These are phyloP conservation scores for Luperina testacea DNA, from an alignment of 2,888 invertebrate genomes.

Conservation along the genomic window DNA sequence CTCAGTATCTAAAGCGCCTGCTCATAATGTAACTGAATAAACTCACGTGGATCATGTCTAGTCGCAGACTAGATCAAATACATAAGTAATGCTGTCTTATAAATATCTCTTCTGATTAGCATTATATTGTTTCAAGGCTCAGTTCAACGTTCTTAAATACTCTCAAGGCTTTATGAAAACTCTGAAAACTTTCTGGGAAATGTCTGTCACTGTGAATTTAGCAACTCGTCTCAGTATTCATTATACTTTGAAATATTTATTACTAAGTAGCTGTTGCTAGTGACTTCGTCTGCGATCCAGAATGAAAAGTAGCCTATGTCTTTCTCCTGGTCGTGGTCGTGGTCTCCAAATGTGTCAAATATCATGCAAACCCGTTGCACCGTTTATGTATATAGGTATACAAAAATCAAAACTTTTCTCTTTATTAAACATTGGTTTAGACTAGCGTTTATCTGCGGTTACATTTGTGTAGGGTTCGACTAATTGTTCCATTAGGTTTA, in stretches of 20 bases:
- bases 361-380: not conserved
- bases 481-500: not conserved
- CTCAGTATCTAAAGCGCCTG: constrained; percentile 5
- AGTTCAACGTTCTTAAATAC: constrained; percentile 25
- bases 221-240: constrained; percentile 20
- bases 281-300: not conserved
- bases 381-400: not conserved
- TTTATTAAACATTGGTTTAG: not conserved
- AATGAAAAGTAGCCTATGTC: not conserved
- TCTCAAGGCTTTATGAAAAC: constrained; percentile 27
- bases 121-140: constrained; percentile 24
- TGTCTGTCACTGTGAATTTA: constrained; percentile 21
- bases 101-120: constrained; percentile 15
- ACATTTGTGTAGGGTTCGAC: not conserved
- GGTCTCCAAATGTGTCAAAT: not conserved
- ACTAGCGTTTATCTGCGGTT: not conserved
- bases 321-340: not conserved
- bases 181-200: constrained; percentile 36
- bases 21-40: constrained; percentile 22
- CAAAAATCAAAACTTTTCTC: not conserved
- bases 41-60: constrained; percentile 6
- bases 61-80: constrained; percentile 39
- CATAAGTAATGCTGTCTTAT: constrained; percentile 40
- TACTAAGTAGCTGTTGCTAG: not conserved
- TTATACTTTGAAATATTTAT: constrained; percentile 24